phyloP scores from a whole-genome alignment of 2,113 vertebrate genomes.

The Microcebus tavaratra region DNA sequence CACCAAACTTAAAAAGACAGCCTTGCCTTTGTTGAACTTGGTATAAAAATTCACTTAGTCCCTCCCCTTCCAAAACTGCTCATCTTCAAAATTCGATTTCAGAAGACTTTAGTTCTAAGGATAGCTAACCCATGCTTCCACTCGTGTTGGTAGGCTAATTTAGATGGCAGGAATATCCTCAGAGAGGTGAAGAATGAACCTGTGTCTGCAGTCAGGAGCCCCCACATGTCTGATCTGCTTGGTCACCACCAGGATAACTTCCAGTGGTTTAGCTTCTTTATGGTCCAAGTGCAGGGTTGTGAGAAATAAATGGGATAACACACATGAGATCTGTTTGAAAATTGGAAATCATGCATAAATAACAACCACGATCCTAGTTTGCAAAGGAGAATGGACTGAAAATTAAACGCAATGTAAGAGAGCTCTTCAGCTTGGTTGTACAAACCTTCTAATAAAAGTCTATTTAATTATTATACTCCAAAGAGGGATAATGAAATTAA shows the following conservation, averaged over 20 bases:
- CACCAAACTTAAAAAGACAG: not conserved
- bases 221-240: not conserved
- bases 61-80: not conserved
- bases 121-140: not conserved
- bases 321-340: not conserved
- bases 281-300: not conserved
- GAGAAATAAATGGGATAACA: not conserved
- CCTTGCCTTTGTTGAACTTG: not conserved
- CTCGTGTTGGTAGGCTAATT: not conserved
- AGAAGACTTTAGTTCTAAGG: not conserved
- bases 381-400: not conserved
- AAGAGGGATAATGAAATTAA: not conserved
- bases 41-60: not conserved
- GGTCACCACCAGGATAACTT: not conserved
- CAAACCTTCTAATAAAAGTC: not conserved
- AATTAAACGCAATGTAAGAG: not conserved
- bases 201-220: not conserved
- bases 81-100: not conserved
- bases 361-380: not conserved
- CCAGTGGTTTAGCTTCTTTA: not conserved
- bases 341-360: not conserved
- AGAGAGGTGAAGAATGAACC: not conserved
- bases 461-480: not conserved
- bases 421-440: not conserved
- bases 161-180: not conserved